Evolutionary conservation across 1,140 invertebrate genomes (phyloP), one percentile per base, ranked within the genome.

Genomic region (Pygmarrhopalites habei): DNA sequence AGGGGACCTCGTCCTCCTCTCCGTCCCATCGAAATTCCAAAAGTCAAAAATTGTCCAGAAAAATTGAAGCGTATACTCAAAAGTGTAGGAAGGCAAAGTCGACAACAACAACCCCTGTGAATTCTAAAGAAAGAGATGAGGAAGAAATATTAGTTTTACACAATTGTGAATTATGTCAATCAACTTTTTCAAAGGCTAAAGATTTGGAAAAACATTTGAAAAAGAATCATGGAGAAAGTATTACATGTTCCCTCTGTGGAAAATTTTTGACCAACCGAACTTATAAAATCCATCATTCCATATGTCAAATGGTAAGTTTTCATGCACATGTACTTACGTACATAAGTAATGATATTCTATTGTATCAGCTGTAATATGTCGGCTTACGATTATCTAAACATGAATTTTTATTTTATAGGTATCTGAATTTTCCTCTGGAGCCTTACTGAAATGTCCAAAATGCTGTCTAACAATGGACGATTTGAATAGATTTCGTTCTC

Each of bases 151-250:
- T 43, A 32, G 15, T 44, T 59, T 28, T 46, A 19, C 47, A 63
- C 25, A 59, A 55, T 25, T 77, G 75, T 68, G 35, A 57, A 32
- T 25, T 72, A 49, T 78, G 76, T 60, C 66, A 72, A 19, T 72
- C 74, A 65, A 59, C 60, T 39, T 78, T 77, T 65, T 62, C 49
- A 28, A 62, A 66, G 21, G 35, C 66, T 14, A 60, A 30, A 23
- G 72, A 72, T 49, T 65, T 76, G 25, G 65, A 66, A 28, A 65
- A 66, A 58, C 74, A 76, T 64, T 32, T 75, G 39, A 72, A 66
- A 58, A 60, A 4, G 19, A 2, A 3, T 32, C 65, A 62, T 47
- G 41, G 43, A 26, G 30, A 46, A 10, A 19, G 19, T 4, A 52
- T 66, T 5, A 25, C 28, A 5, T 67, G 66, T 29, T 28, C 15